Conservation (phyloP, 2,797 vertebrate genomes). For the Nannoperca australis region DNA sequence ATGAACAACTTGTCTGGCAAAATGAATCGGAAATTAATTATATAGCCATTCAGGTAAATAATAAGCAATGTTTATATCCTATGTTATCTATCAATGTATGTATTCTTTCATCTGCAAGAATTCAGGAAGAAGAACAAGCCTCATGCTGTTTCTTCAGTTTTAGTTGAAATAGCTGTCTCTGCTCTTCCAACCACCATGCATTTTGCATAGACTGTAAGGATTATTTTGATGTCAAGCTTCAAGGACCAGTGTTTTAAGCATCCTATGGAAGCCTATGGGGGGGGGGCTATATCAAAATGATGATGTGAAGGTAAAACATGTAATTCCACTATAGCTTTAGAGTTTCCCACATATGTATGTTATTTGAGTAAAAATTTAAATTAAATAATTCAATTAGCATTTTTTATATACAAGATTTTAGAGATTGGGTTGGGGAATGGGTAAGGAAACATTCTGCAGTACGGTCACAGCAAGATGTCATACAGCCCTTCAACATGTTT, state of each 20-base stretch:
- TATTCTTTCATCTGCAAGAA: not conserved
- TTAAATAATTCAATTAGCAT: too few species aligned
- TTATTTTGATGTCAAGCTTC: not conserved
- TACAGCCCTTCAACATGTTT: not conserved
- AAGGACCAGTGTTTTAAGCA: constrained; percentile 1
- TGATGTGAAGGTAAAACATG: too few species aligned
- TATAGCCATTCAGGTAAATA: not conserved
- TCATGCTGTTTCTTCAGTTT: not conserved
- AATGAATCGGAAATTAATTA: not conserved
- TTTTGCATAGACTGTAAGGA: constrained; percentile 9
- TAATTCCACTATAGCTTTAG: too few species aligned
- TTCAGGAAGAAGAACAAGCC: not conserved
- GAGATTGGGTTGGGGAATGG: not conserved
- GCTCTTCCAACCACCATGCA: not conserved
- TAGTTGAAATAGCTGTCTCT: not conserved
- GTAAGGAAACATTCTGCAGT: not conserved
- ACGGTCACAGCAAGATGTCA: not conserved
- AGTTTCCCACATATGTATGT: too few species aligned
- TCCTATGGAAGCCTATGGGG: not conserved
- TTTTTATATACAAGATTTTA: too few species aligned
- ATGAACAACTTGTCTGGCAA: not conserved
- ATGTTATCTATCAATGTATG: not conserved
- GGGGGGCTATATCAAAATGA: too few species aligned
- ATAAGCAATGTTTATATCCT: not conserved
- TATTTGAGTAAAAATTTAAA: too few species aligned